phyloP scores from a whole-genome alignment of 2,797 vertebrate species.

The Otus scops region DNA sequence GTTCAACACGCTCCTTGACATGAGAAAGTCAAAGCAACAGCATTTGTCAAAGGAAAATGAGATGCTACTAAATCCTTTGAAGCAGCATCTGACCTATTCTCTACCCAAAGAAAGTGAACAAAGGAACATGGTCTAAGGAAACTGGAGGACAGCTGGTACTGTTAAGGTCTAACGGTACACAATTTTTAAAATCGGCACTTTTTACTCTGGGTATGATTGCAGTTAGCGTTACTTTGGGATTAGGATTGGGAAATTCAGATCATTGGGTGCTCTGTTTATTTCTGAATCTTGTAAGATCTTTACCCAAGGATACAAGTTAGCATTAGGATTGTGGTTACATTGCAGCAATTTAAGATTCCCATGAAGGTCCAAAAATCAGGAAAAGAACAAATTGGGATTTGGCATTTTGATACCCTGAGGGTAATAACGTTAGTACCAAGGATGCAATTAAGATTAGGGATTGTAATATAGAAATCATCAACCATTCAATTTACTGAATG shows the following conservation, averaged over 20 bases:
- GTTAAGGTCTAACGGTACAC: not conserved
- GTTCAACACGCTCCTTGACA: not conserved
- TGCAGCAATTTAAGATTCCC: not conserved
- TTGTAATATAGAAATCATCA: not conserved
- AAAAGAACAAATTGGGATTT: not conserved
- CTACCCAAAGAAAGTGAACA: not conserved
- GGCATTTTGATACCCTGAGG: not conserved
- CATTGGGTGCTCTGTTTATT: not conserved
- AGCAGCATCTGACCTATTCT: not conserved
- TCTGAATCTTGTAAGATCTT: not conserved
- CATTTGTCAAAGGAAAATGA: slow-evolving; percentile 21
- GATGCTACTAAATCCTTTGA: not conserved
- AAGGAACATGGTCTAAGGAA: not conserved
- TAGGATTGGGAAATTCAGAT: not conserved
- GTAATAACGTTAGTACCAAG: not conserved
- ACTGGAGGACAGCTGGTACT: not conserved
- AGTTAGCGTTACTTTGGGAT: not conserved
- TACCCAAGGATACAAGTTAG: not conserved
- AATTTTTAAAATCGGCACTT: rapidly evolving
- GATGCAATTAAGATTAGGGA: not conserved
- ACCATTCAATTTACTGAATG: not conserved
- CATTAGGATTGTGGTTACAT: not conserved
- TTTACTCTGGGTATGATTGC: not conserved
- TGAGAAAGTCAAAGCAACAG: not conserved
- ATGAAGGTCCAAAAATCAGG: not conserved